A percentile compares a stretch with the other conserved stretches of the same genome.
phyloP scores from a whole-genome alignment of 2,113 vertebrate genomes.

The Geothlypis trichas region DNA sequence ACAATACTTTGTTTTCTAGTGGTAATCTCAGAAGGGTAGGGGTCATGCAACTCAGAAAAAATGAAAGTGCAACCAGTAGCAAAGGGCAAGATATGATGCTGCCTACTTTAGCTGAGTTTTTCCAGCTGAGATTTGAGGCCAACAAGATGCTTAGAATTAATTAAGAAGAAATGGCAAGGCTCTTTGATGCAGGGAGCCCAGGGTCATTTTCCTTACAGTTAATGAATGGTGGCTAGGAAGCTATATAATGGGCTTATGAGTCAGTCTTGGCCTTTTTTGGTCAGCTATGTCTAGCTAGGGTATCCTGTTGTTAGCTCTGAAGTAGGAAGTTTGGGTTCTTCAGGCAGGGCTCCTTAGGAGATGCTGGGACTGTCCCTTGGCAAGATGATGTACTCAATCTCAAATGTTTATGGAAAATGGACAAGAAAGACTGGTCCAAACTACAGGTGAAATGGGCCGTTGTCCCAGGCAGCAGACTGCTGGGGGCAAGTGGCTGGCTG shows the following conservation, averaged over 20 bases:
- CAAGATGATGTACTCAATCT: background rate
- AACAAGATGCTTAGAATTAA: background rate
- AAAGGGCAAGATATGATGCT: background rate
- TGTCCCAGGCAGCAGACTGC: background rate
- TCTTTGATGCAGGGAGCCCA: background rate
- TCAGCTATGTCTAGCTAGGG: background rate
- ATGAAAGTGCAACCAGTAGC: background rate
- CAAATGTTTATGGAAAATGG: background rate
- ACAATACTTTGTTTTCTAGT: background rate
- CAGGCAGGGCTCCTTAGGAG: background rate
- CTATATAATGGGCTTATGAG: conserved; percentile 22
- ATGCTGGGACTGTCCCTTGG: background rate
- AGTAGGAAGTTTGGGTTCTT: background rate
- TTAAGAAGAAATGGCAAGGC: conserved; percentile 24
- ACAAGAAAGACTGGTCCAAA: background rate
- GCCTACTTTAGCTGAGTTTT: background rate
- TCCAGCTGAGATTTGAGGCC: background rate
- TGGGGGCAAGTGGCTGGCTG: background rate
- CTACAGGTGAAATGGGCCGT: background rate
- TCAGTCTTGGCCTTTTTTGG: background rate
- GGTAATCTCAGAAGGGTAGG: background rate
- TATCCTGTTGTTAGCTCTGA: background rate
- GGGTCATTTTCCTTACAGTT: background rate
- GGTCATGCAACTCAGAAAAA: background rate
- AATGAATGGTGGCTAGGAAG: conserved; percentile 13